Evolutionary conservation across 2,797 vertebrate species (phyloP), one percentile per base, ranked within the genome.

Genomic region (Menidia menidia): DNA sequence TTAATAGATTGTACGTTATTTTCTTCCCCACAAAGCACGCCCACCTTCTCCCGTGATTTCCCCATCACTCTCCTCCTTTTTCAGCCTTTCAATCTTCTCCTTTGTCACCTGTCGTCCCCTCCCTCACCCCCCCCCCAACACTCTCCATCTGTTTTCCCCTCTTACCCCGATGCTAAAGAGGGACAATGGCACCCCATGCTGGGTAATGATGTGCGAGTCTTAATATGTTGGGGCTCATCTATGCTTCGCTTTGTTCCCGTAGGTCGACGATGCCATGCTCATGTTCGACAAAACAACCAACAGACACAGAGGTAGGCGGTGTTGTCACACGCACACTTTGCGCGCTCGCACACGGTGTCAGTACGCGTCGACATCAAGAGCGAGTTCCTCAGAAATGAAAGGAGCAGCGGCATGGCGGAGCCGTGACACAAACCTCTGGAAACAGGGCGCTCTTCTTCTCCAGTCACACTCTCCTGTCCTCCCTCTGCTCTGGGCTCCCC

Each of bases 221-320:
- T 71, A 77, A 81, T 86, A 77, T 84, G 80, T 84, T 58, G 41
- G 64, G 80, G 77, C 88, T 91, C 82, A 88, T 88, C 75, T 73
- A 71, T 82, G 87, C 83, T 82, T 75, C 73, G 86, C 83, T 91
- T 93, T 90, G 88, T 93, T 78, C 82, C 90, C 92, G 79, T 92
- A 99, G 98, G 98, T 99, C 81, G 97, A 99, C 0, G 98, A 99
- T 39, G 97, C 98, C 68, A 98, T 98, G 98, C 95, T 99, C 74
- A 98, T 98, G 98, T 99, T 99, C 5, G 98, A 99, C 95, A 99
- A 99, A 95, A 98, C 97, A 50, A 99, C 98, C 90, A 98, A 99
- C 94, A 94, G 98, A 88, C 98, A 99, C 94, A 94, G 98, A 97
- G 98, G 98, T 98, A 94, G 2, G 78, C 73, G 53, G 31, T 11